phyloP scores from a whole-genome alignment of 2,113 vertebrate genomes.

The Lepidothrix coronata region DNA sequence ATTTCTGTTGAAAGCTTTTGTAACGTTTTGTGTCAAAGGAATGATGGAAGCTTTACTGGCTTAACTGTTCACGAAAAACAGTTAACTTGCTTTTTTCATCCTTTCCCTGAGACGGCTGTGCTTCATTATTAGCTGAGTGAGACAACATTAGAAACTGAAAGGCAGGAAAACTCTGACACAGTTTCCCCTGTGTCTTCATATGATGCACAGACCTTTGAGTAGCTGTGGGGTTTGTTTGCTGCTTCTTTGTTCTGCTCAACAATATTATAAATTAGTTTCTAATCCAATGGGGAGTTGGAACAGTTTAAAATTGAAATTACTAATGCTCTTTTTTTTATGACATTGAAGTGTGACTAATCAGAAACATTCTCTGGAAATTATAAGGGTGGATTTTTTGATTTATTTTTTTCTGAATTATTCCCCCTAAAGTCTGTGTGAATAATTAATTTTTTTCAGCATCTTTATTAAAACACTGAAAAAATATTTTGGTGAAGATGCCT shows the following conservation, averaged over 20 bases:
- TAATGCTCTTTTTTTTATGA: not conserved
- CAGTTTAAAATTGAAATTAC: constrained; percentile 35
- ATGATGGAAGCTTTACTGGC: not conserved
- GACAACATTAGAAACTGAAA: not conserved
- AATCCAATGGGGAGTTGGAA: not conserved
- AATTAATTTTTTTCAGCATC: not conserved
- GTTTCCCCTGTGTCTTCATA: not conserved
- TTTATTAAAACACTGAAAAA: not conserved
- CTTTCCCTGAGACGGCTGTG: not conserved
- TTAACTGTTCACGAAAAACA: not conserved
- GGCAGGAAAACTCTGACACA: not conserved
- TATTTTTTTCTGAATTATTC: not conserved
- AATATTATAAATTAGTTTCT: constrained; percentile 31
- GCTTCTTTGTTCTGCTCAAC: constrained; percentile 5
- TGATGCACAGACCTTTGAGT: not conserved
- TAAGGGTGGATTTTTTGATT: not conserved
- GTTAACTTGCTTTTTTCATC: not conserved
- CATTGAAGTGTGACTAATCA: not conserved
- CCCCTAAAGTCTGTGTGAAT: not conserved
- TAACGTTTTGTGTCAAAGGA: not conserved
- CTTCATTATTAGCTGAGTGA: not conserved
- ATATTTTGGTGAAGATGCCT: not conserved
- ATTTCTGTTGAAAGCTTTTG: not conserved
- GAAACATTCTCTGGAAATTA: constrained; percentile 17
- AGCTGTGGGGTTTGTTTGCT: not conserved